These are phyloP conservation scores for Siniperca knerii DNA, from an alignment of 2,113 vertebrate species.

Conservation along the genomic window DNA sequence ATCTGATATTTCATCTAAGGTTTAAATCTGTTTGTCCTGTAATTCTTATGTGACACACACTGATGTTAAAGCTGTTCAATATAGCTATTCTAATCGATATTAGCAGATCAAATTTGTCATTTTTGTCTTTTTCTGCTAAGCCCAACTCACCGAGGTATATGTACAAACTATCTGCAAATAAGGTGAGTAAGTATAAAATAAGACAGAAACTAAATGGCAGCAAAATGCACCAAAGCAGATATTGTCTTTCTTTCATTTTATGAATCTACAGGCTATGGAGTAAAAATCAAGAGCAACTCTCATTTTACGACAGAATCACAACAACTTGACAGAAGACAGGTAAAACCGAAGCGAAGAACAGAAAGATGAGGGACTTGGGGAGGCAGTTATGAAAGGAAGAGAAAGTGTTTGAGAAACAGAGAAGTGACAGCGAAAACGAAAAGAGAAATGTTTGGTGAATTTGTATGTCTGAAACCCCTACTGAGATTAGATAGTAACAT, in stretches of 20 bases:
- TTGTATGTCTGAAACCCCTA: slow-evolving; percentile 23
- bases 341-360: not conserved
- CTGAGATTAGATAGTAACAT: slow-evolving; percentile 36
- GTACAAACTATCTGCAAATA: not conserved
- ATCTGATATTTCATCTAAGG: not conserved
- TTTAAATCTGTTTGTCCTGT: not conserved
- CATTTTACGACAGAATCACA: not conserved
- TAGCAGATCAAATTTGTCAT: not conserved
- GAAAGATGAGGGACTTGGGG: not conserved
- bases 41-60: not conserved
- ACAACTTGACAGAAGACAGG: not conserved
- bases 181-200: not conserved
- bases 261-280: not conserved
- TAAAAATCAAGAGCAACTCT: not conserved
- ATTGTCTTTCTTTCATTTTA: not conserved
- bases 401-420: not conserved
- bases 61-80: not conserved
- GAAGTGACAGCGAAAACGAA: not conserved
- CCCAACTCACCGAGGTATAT: not conserved
- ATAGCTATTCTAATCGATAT: not conserved
- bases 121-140: not conserved
- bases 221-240: not conserved
- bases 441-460: slow-evolving; percentile 14
- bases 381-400: not conserved
- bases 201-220: no score